Evolutionary conservation across 2,797 vertebrate genomes (phyloP).

Genomic region (Chromis chromis): DNA sequence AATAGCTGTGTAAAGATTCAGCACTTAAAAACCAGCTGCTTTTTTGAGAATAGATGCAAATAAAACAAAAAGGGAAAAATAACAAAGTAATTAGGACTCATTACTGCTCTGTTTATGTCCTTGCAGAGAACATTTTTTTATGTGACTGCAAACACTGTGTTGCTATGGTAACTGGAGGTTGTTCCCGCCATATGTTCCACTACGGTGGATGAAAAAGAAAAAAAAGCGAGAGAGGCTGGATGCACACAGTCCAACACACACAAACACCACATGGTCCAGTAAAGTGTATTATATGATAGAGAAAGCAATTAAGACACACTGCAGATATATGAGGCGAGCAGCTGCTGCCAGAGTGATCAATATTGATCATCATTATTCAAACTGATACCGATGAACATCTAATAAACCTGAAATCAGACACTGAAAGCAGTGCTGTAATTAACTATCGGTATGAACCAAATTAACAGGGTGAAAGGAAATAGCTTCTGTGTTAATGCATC

Average conservation of each 20-base stretch:
- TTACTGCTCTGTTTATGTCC: slow-evolving; percentile 19
- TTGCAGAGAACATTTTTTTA: slow-evolving; percentile 59
- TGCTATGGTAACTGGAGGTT: slow-evolving; percentile 77
- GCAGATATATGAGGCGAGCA: slow-evolving; percentile 21
- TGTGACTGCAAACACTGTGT: slow-evolving; percentile 73
- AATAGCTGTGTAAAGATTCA: neutral
- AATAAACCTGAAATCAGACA: neutral
- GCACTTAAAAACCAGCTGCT: neutral
- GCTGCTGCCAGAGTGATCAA: neutral
- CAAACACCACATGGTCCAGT: slow-evolving; percentile 7
- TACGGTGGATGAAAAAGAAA: slow-evolving; percentile 29
- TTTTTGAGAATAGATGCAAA: neutral
- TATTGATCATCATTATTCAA: slow-evolving; percentile 13
- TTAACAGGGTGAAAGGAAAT: neutral
- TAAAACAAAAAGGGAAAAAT: slow-evolving; percentile 27
- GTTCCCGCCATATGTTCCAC: slow-evolving; percentile 78
- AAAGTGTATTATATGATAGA: neutral
- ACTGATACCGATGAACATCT: neutral
- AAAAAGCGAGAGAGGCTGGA: slow-evolving; percentile 16
- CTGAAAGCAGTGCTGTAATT: neutral
- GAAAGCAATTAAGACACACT: slow-evolving; percentile 12
- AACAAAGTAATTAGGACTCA: slow-evolving; percentile 11
- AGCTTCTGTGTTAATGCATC: slow-evolving; percentile 4
- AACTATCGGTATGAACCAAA: slow-evolving; percentile 2
- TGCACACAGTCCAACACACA: slow-evolving; percentile 32